Conservation (phyloP, 2,888 invertebrate genomes). For the Epinotia nisella region DNA sequence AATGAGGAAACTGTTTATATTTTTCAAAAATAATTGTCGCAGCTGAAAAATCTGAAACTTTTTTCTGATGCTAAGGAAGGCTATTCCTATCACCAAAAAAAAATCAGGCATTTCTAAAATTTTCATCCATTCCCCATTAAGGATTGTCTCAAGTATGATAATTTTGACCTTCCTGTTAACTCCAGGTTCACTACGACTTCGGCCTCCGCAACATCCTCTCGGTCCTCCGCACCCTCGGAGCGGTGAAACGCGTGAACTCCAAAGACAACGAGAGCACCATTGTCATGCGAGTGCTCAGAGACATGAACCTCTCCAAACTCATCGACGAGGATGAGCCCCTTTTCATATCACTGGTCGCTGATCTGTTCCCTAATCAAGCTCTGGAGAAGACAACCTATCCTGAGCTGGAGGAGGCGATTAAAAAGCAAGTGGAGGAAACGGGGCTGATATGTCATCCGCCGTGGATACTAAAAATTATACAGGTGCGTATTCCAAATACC, state of each 20-base stretch:
- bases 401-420: slow-evolving; percentile 94
- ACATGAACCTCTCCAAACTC: slow-evolving; percentile 98
- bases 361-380: slow-evolving; percentile 97
- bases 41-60: too few relatives aligned
- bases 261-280: slow-evolving; percentile 98
- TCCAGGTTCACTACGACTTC: slow-evolving; percentile 97
- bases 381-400: slow-evolving; percentile 96
- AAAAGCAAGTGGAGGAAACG: slow-evolving; percentile 91
- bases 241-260: slow-evolving; percentile 94
- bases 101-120: too few relatives aligned
- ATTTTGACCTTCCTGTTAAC: background rate
- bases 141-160: too few relatives aligned
- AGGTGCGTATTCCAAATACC: slow-evolving; percentile 75
- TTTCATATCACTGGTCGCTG: slow-evolving; percentile 98
- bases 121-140: too few relatives aligned
- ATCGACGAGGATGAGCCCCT: slow-evolving; percentile 99
- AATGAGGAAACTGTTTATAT: too few relatives aligned
- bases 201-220: slow-evolving; percentile 98
- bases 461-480: slow-evolving; percentile 97
- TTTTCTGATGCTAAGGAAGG: too few relatives aligned
- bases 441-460: slow-evolving; percentile 96
- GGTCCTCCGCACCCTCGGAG: slow-evolving; percentile 95
- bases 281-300: slow-evolving; percentile 98
- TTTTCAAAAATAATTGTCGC: too few relatives aligned
- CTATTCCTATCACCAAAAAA: too few relatives aligned